phyloP scores from a whole-genome alignment of 2,113 vertebrate species.

The Salminus brasiliensis region DNA sequence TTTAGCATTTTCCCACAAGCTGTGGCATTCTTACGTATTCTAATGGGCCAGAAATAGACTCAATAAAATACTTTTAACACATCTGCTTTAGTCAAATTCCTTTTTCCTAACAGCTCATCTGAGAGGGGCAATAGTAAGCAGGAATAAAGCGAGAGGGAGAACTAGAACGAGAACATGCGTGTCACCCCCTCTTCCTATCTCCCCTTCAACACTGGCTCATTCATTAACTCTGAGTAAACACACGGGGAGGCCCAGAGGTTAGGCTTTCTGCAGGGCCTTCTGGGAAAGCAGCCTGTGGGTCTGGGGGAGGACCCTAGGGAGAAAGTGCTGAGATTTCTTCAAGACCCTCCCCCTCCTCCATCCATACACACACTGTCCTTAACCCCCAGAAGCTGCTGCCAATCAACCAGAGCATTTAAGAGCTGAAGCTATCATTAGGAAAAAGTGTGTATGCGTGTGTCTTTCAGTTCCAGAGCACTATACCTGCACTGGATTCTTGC shows the following conservation, averaged over 20 bases:
- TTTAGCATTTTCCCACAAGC: conserved; percentile 1
- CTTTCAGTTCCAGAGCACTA: neutral
- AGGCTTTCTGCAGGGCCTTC: conserved; percentile 43
- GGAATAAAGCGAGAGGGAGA: conserved; percentile 51
- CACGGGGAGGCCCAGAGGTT: conserved; percentile 37
- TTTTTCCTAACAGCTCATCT: neutral
- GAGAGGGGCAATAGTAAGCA: conserved; percentile 9
- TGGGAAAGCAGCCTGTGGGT: conserved; percentile 48
- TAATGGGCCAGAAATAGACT: too few species aligned
- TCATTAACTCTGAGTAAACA: conserved; percentile 82
- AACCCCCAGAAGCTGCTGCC: conserved; percentile 65
- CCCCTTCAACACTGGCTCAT: conserved; percentile 73
- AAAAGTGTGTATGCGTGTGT: neutral
- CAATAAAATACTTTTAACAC: too few species aligned
- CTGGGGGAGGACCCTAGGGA: conserved; percentile 31
- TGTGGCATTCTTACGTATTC: too few species aligned
- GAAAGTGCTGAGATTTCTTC: conserved; percentile 15
- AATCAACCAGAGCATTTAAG: conserved; percentile 57
- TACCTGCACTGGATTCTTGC: conserved; percentile 8
- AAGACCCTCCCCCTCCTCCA: conserved; percentile 52
- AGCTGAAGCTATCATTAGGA: conserved; percentile 41
- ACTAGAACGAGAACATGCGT: conserved; percentile 67
- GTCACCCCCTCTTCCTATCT: conserved; percentile 54
- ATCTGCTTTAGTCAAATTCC: too few species aligned
- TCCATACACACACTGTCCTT: conserved; percentile 39